Percentiles rank a stretch among this genome's conserved stretches.
Evolutionary conservation across 2,113 vertebrate genomes (phyloP).

Genomic region (Arothron firmamentum): DNA sequence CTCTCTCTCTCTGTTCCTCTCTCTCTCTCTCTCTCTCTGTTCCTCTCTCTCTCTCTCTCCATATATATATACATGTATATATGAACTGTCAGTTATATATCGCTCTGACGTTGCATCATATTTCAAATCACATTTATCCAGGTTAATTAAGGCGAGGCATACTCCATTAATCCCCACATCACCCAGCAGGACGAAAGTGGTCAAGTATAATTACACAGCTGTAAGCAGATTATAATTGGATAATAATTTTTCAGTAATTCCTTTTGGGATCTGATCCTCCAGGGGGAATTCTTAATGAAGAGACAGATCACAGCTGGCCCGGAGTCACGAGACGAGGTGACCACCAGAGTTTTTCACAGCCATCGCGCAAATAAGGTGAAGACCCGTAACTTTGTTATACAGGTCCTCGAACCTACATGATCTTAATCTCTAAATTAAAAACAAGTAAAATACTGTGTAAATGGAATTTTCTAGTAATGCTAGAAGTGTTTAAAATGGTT

Average conservation of each 20-base stretch:
- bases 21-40: too few species aligned
- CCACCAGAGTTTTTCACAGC: slow-evolving; percentile 54
- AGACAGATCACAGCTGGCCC: slow-evolving; percentile 55
- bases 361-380: slow-evolving; percentile 59
- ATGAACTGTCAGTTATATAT: slow-evolving; percentile 30
- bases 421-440: slow-evolving; percentile 59
- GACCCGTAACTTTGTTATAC: slow-evolving; percentile 50
- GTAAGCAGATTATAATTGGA: slow-evolving; percentile 64
- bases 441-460: too few species aligned
- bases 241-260: slow-evolving; percentile 57
- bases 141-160: slow-evolving; percentile 64
- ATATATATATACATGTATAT: slow-evolving; percentile 1
- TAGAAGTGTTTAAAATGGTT: too few species aligned
- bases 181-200: slow-evolving; percentile 53
- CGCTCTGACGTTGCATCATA: slow-evolving; percentile 25
- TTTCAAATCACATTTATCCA: slow-evolving; percentile 39
- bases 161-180: slow-evolving; percentile 36
- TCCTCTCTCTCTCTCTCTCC: neutral
- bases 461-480: too few species aligned
- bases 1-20: too few species aligned
- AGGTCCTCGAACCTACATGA: slow-evolving; percentile 52
- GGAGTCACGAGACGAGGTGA: slow-evolving; percentile 60
- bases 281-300: slow-evolving; percentile 63
- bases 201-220: slow-evolving; percentile 67
- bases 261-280: slow-evolving; percentile 55